Evolutionary conservation across 2,888 invertebrate genomes (phyloP).

Genomic region (Toxonevra muliebris): DNA sequence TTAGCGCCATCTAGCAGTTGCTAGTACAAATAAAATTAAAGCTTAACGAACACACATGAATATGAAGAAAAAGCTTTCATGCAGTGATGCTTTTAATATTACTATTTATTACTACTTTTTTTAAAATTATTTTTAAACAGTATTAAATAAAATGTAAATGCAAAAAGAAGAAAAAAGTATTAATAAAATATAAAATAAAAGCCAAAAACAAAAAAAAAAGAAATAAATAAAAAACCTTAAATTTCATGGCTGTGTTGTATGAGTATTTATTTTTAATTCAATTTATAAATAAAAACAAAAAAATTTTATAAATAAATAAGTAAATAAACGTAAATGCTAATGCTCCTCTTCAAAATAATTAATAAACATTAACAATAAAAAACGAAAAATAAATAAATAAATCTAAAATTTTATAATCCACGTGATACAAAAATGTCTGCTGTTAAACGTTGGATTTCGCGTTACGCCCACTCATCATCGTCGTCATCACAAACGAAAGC

Average conservation of each 20-base stretch:
- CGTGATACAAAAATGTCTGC: slow-evolving; percentile 57
- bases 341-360: no score
- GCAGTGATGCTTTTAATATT: background rate
- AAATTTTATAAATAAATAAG: background rate
- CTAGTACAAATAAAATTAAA: background rate
- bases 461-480: slow-evolving; percentile 51
- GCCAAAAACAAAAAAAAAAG: no score
- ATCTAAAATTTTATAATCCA: no score
- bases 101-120: background rate
- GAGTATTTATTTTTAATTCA: background rate
- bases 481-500: slow-evolving; percentile 47
- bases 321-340: background rate
- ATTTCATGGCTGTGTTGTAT: background rate
- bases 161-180: slow-evolving; percentile 6
- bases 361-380: background rate
- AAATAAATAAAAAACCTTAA: no score
- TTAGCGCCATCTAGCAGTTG: background rate
- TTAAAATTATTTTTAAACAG: slow-evolving; percentile 13
- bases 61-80: no score
- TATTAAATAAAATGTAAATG: slow-evolving; percentile 31
- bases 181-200: slow-evolving; percentile 10
- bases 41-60: background rate
- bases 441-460: slow-evolving; percentile 63
- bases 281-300: background rate
- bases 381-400: background rate